Evolutionary conservation across 2,888 invertebrate species (phyloP).

Genomic region (Hemistola chrysoprasaria): DNA sequence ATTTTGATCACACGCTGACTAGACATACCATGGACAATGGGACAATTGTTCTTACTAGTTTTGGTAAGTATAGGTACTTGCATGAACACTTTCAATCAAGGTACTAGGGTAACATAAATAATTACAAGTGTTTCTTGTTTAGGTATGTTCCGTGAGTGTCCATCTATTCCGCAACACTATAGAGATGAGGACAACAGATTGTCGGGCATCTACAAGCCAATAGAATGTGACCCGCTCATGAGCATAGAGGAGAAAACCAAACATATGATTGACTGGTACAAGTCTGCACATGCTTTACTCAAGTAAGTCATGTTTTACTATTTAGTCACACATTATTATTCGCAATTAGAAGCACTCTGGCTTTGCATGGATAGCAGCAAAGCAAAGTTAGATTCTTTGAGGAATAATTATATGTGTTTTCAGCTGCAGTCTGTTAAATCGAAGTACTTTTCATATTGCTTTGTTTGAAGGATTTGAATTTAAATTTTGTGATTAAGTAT

Average conservation of each 20-base stretch:
- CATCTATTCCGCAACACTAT: conserved; percentile 85
- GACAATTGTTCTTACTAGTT: conserved; percentile 87
- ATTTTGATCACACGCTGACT: conserved; percentile 95
- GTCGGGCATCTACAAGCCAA: conserved; percentile 89
- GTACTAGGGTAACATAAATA: background rate
- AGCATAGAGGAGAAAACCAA: conserved; percentile 87
- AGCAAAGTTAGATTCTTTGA: too few relatives aligned
- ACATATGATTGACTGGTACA: conserved; percentile 92
- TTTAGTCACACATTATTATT: too few relatives aligned
- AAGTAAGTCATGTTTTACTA: conserved; percentile 71
- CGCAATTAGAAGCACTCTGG: too few relatives aligned
- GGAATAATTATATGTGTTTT: too few relatives aligned
- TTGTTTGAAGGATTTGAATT: too few relatives aligned
- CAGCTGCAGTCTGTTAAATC: too few relatives aligned
- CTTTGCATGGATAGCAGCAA: too few relatives aligned
- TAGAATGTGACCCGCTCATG: conserved; percentile 91
- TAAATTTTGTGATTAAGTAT: too few relatives aligned
- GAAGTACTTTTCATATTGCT: too few relatives aligned
- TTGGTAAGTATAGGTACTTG: conserved; percentile 81
- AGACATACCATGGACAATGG: conserved; percentile 89
- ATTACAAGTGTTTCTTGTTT: background rate
- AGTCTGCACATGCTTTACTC: conserved; percentile 83
- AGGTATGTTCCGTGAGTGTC: conserved; percentile 90
- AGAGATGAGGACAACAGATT: conserved; percentile 83
- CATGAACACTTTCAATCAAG: background rate